Base-by-base conservation (phyloP, 53 echinoderm and acorn worm species). In the Astropecten irregularis region DNA sequence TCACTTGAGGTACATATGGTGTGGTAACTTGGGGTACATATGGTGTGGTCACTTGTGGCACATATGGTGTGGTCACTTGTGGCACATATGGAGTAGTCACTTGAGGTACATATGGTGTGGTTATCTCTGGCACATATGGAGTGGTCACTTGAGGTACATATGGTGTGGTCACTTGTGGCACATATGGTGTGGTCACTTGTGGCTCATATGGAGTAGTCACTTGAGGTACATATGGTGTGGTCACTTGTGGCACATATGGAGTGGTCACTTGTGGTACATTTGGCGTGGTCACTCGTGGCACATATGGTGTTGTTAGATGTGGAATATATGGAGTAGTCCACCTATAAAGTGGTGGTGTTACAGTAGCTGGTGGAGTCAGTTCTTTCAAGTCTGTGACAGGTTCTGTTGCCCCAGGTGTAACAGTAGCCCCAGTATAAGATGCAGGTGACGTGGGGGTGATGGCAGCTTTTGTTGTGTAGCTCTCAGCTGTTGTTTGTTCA, bases 331-430 rank as follows among this genome's bases (percentile, higher is more conserved):
- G 60, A 22, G 60, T 60, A 13, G 60, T 60, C 42, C 42, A 42
- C 11, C 42, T 42, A 6, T 11, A 42, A 42, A 42, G 42, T 42
- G 42, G 42, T 42, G 42, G 42, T 42, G 42, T 36, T 8, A 48
- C 40, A 14, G 25, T 33, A 20, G 25, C 38, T 57, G 56, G 77
- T 10, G 58, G 30, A 19, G 56, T 57, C 55, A 57, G 4, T 18
- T 25, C 38, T 47, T 32, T 33, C 69, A 68, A 37, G 46, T 27
- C 84, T 76, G 21, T 69, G 18, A 31, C 56, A 18, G 34, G 47
- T 4, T 27, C 56, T 18, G 76, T 84, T 0, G 68, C 35, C 28
- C 55, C 55, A 32, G 67, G 74, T 55, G 84, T 74, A 21, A 84
- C 64, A 0, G 74, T 53, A 2, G 73, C 49, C 46, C 9, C 73